Base-by-base conservation (phyloP, 2,797 vertebrate genomes). In the Halcyon badia region DNA sequence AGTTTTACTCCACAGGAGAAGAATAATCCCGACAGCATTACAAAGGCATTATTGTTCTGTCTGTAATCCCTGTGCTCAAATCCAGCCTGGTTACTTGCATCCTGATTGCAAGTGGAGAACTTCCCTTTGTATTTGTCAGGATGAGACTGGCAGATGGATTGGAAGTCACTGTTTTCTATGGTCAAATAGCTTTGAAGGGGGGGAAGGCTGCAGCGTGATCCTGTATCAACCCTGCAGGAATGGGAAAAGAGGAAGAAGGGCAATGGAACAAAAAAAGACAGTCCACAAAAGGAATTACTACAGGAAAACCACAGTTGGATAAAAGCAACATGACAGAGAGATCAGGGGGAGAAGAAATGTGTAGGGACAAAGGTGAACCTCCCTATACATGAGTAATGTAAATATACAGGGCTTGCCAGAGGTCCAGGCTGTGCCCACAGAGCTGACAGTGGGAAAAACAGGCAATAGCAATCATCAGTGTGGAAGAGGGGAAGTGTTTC, bases 1-100 rank as follows among this genome's bases (percentile, higher is more conserved):
- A 91, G 92, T 85, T 97, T 93, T 93, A 78, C 83, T 94, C 91
- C 75, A 87, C 9, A 2, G 96, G 94, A 97, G 90, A 81, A 80
- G 51, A 97, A 96, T 95, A 97, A 97, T 97, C 94, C 92, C 12
- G 4, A 87, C 62, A 88, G 88, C 79, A 95, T 97, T 94, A 97
- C 93, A 95, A 94, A 96, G 76, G 83, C 88, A 93, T 96, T 97
- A 95, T 89, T 95, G 95, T 94, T 94, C 78, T 61, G 51, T 65
- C 81, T 94, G 83, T 97, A 97, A 97, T 97, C 92, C 79, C 81
- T 8, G 3, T 44, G 76, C 77, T 95, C 92, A 95, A 96, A 96
- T 96, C 83, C 77, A 90, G 39, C 16, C 80, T n/a, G 17, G 83
- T 82, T 87, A 51, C 87, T 94, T 76, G 82, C 78, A 83, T 83